A percentile compares a stretch with the other conserved stretches of the same genome.
Evolutionary conservation across 2,113 vertebrate species (phyloP).

Genomic region (Illadopsis cleaveri): DNA sequence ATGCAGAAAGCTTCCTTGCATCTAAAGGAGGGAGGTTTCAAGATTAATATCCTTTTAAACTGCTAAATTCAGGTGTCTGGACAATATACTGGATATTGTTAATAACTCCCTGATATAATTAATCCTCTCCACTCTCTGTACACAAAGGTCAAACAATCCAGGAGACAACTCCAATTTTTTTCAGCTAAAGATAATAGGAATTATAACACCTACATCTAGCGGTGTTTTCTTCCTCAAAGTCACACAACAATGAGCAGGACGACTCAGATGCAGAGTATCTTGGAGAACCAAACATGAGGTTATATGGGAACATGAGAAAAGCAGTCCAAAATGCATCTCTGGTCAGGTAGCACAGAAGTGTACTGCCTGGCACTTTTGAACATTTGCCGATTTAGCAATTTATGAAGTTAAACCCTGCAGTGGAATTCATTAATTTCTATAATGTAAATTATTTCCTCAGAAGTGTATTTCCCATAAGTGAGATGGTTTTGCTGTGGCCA

Average conservation of each 20-base stretch:
- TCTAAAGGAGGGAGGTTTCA: not conserved
- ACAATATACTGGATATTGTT: not conserved
- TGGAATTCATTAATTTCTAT: conserved; percentile 52
- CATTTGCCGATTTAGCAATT: conserved; percentile 16
- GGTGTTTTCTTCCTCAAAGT: not conserved
- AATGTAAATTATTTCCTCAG: conserved; percentile 52
- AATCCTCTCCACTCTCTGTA: not conserved
- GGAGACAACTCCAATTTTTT: not conserved
- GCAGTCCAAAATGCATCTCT: not conserved
- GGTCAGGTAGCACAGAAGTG: not conserved
- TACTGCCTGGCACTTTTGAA: not conserved
- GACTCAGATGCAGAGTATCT: not conserved
- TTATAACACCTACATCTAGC: not conserved
- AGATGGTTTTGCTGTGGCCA: conserved; percentile 21
- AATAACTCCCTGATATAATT: not conserved
- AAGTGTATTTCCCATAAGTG: conserved; percentile 54
- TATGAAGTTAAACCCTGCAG: conserved; percentile 14
- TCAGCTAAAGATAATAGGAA: not conserved
- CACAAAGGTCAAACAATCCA: not conserved
- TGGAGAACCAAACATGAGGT: not conserved
- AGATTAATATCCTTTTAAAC: not conserved
- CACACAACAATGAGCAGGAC: not conserved
- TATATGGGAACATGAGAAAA: not conserved
- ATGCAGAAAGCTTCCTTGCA: not conserved
- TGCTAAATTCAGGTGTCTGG: not conserved